These are phyloP conservation scores for Fulmarus glacialis DNA, from an alignment of 2,113 vertebrate genomes.

Conservation along the genomic window DNA sequence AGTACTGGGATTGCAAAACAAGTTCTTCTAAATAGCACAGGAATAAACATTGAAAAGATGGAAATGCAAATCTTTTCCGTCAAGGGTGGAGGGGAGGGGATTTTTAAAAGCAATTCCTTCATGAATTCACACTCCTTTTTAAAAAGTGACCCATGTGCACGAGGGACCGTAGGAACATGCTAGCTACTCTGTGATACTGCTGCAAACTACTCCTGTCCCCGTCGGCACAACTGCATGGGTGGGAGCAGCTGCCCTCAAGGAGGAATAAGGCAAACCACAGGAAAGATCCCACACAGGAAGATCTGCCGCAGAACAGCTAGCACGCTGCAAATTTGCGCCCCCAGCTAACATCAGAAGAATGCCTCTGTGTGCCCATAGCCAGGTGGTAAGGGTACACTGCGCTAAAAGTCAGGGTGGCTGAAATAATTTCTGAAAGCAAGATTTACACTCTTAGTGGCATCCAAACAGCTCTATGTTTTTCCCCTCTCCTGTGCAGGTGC, in stretches of 20 bases:
- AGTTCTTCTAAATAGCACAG: neutral
- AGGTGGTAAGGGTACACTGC: neutral
- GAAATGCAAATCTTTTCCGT: neutral
- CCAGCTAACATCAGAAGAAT: neutral
- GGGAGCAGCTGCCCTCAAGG: neutral
- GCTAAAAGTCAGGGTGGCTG: neutral
- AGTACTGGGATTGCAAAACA: neutral
- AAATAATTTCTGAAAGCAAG: neutral
- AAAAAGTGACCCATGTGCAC: neutral
- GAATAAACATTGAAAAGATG: neutral
- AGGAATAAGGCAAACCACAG: neutral
- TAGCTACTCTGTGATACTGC: neutral
- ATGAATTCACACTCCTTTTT: neutral
- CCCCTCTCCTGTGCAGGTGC: neutral
- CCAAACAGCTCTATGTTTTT: neutral
- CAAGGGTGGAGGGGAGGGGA: neutral
- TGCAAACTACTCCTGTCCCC: neutral
- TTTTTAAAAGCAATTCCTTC: neutral
- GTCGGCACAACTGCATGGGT: neutral
- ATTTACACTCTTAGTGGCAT: neutral
- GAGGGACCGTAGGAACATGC: fast-evolving
- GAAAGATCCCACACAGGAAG: neutral
- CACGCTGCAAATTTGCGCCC: neutral
- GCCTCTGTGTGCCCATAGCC: neutral
- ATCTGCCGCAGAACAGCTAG: neutral